phyloP scores from a whole-genome alignment of 1,140 invertebrate species.

The Zaprionus ghesquierei region DNA sequence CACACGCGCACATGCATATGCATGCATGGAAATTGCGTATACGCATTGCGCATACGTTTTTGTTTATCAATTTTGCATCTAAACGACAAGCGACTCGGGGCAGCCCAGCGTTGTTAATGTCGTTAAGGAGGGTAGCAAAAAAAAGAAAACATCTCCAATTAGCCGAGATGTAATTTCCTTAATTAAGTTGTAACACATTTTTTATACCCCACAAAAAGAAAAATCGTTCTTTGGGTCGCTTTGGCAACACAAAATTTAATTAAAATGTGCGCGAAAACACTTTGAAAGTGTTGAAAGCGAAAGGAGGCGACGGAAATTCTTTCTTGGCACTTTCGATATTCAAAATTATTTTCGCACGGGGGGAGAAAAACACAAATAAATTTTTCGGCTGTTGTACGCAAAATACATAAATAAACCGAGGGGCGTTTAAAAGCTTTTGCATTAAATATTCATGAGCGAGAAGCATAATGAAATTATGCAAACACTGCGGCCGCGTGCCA shows the following conservation, averaged over 20 bases:
- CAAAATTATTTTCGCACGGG: slow-evolving; percentile 54
- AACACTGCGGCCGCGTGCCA: slow-evolving; percentile 71
- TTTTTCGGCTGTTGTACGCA: slow-evolving; percentile 29
- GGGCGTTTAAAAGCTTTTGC: slow-evolving; percentile 69
- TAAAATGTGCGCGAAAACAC: slow-evolving; percentile 34
- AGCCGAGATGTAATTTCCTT: slow-evolving; percentile 39
- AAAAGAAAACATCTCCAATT: slow-evolving; percentile 12
- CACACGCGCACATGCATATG: background rate
- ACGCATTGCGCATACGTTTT: slow-evolving; percentile 20
- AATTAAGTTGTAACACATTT: slow-evolving; percentile 19
- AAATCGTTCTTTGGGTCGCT: slow-evolving; percentile 1
- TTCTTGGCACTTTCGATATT: slow-evolving; percentile 54
- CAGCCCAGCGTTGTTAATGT: background rate
- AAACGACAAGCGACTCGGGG: slow-evolving; percentile 2
- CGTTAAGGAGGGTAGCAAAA: background rate
- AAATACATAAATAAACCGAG: slow-evolving; percentile 67
- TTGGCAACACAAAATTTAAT: slow-evolving; percentile 29
- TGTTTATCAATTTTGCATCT: slow-evolving; percentile 71
- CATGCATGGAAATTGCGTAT: background rate
- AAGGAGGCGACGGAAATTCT: background rate
- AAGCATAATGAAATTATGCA: slow-evolving; percentile 72
- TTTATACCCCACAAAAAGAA: background rate
- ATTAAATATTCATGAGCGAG: slow-evolving; percentile 71
- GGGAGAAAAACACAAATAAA: slow-evolving; percentile 16
- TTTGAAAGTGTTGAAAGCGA: slow-evolving; percentile 37